Conservation (phyloP, 35 echinoderm and acorn worm species). For the Amphiura filiformis region DNA sequence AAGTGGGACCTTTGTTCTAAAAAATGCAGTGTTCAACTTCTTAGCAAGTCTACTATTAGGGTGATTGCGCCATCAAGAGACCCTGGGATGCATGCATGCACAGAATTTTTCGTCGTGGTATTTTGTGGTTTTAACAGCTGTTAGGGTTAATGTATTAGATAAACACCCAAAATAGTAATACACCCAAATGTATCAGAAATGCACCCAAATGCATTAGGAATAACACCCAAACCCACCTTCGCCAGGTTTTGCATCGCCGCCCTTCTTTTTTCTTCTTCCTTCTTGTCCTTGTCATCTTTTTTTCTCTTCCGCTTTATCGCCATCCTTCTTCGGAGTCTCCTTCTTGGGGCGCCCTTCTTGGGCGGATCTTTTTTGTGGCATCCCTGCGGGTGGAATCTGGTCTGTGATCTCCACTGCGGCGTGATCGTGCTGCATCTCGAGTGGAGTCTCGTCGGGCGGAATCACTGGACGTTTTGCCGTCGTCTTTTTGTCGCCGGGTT, state of each 20-base stretch:
- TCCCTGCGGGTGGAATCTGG: not conserved
- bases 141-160: too few species aligned
- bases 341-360: not conserved
- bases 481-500: constrained; percentile 40
- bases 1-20: too few species aligned
- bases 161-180: too few species aligned
- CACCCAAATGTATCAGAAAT: too few species aligned
- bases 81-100: too few species aligned
- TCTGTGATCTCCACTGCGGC: not conserved
- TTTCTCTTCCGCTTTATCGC: constrained; percentile 4
- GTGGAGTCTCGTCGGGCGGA: not conserved
- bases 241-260: constrained; percentile 23
- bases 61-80: too few species aligned
- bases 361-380: not conserved
- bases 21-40: too few species aligned
- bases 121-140: too few species aligned
- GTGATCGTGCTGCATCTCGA: not conserved
- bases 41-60: too few species aligned
- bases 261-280: not conserved
- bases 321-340: not conserved
- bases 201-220: too few species aligned
- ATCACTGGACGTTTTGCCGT: constrained; percentile 24
- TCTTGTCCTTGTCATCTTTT: constrained; percentile 57
- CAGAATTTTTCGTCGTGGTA: too few species aligned
- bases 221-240: too few species aligned